These are phyloP conservation scores for Narcine bancroftii DNA, from an alignment of 2,113 vertebrate species.

Conservation along the genomic window DNA sequence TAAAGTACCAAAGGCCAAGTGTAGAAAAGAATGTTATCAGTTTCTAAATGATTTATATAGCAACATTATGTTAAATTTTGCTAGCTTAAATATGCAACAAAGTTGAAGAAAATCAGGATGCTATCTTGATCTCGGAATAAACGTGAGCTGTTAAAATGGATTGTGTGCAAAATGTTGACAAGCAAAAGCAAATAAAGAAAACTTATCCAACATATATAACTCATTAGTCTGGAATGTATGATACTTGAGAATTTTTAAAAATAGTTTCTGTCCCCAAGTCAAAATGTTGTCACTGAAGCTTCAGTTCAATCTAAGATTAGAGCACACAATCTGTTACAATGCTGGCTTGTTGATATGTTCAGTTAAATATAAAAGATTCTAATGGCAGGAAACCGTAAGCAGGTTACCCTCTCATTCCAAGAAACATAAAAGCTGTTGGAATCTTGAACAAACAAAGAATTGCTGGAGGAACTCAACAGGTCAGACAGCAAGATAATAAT, in stretches of 20 bases:
- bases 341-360: neutral
- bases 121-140: neutral
- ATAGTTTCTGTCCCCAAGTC: neutral
- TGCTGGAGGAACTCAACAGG: too few relatives aligned
- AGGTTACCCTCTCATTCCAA: neutral
- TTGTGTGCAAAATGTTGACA: neutral
- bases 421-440: too few relatives aligned
- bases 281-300: neutral
- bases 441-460: too few relatives aligned
- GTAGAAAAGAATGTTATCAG: constrained; percentile 32
- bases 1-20: constrained; percentile 21
- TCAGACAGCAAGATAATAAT: too few relatives aligned
- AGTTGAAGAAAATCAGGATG: neutral
- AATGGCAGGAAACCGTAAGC: neutral
- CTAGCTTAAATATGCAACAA: neutral
- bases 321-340: neutral
- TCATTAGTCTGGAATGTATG: neutral
- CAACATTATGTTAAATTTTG: constrained; percentile 5
- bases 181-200: neutral
- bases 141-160: neutral
- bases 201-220: neutral
- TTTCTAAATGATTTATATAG: constrained; percentile 34
- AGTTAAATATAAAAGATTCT: neutral
- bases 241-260: neutral
- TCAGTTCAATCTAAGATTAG: neutral